Percentiles rank a stretch among this genome's conserved stretches.
Conservation (phyloP, 2,888 invertebrate species). For the Esperia sulphurella region DNA sequence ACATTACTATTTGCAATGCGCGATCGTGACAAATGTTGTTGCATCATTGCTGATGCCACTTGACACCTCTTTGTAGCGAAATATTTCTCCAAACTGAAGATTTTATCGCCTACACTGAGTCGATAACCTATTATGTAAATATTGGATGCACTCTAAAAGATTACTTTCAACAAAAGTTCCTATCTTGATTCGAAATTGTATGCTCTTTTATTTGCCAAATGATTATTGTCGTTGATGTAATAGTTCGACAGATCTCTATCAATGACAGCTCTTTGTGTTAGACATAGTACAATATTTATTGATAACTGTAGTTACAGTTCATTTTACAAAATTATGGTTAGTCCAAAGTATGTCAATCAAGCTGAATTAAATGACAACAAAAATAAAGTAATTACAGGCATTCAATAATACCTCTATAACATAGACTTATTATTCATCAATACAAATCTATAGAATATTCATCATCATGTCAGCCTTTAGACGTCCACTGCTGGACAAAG, state of each 20-base stretch:
- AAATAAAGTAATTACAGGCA: too few species aligned
- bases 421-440: too few species aligned
- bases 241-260: neutral
- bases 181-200: constrained; percentile 2
- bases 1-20: constrained; percentile 12
- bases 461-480: too few species aligned
- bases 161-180: constrained; percentile 2
- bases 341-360: too few species aligned
- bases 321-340: too few species aligned
- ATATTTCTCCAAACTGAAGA: constrained; percentile 12
- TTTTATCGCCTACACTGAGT: constrained; percentile 15
- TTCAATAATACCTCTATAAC: too few species aligned
- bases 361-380: too few species aligned
- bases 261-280: neutral
- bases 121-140: constrained; percentile 12
- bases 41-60: constrained; percentile 16
- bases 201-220: neutral
- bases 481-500: too few species aligned
- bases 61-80: constrained; percentile 24
- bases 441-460: too few species aligned
- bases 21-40: constrained; percentile 20
- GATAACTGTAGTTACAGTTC: too few species aligned
- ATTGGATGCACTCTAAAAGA: constrained; percentile 2
- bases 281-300: too few species aligned
- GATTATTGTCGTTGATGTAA: neutral